These are phyloP conservation scores for Chesias legatella DNA, from an alignment of 2,888 invertebrate genomes.

Conservation along the genomic window DNA sequence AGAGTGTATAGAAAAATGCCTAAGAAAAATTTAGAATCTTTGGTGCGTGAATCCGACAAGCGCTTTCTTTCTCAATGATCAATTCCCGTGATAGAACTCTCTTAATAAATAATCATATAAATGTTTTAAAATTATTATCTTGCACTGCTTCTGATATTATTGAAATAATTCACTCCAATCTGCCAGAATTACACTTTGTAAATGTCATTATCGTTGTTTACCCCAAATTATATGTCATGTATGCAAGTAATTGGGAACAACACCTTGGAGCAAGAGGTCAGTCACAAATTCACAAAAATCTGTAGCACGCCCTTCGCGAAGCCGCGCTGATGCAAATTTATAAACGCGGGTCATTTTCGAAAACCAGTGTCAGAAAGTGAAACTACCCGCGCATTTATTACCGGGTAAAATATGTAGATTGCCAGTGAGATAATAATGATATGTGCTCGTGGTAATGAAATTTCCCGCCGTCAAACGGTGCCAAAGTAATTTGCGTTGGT, in stretches of 20 bases:
- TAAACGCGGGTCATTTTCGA: slow-evolving; percentile 77
- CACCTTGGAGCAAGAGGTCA: slow-evolving; percentile 78
- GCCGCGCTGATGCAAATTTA: slow-evolving; percentile 59
- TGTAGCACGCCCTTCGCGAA: slow-evolving; percentile 76
- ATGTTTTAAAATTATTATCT: slow-evolving; percentile 4
- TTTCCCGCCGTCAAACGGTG: slow-evolving; percentile 80
- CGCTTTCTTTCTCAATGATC: no score
- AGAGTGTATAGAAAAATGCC: no score
- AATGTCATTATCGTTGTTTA: slow-evolving; percentile 71
- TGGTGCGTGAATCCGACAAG: no score
- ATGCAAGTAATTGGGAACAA: slow-evolving; percentile 64
- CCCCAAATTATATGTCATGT: slow-evolving; percentile 66
- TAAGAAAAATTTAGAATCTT: no score
- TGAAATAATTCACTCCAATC: slow-evolving; percentile 30
- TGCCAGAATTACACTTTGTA: slow-evolving; percentile 42
- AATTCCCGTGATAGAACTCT: no score
- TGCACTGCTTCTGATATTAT: slow-evolving; percentile 20
- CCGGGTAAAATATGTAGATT: slow-evolving; percentile 80
- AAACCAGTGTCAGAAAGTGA: slow-evolving; percentile 79
- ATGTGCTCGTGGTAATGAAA: slow-evolving; percentile 81
- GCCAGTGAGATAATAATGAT: slow-evolving; percentile 78
- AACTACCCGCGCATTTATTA: slow-evolving; percentile 78
- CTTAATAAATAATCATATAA: no score
- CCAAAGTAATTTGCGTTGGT: slow-evolving; percentile 80
- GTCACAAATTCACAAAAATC: slow-evolving; percentile 80